A percentile compares a stretch with the other conserved stretches of the same genome.
phyloP scores from a whole-genome alignment of 1,140 invertebrate species.

The Drosophila hydei region DNA sequence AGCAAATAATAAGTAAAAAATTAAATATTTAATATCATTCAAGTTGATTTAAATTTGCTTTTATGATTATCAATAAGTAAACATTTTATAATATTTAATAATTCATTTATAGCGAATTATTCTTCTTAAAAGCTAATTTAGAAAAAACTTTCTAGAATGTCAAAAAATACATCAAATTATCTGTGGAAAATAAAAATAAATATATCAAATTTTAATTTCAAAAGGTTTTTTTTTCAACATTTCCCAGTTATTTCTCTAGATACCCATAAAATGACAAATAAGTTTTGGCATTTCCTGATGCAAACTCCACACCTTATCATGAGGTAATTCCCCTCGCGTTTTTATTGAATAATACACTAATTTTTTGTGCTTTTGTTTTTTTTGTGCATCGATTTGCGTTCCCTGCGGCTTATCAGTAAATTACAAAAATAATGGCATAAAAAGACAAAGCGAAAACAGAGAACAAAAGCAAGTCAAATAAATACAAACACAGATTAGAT shows the following conservation, averaged over 20 bases:
- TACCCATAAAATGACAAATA: conserved; percentile 36
- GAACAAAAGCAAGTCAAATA: conserved; percentile 14
- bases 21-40: too few species aligned
- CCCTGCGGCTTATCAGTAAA: conserved; percentile 53
- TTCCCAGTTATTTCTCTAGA: conserved; percentile 19
- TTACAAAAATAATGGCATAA: conserved; percentile 50
- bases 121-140: too few species aligned
- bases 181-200: too few species aligned
- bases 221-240: neutral
- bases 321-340: conserved; percentile 47
- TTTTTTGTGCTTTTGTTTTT: conserved; percentile 17
- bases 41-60: too few species aligned
- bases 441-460: conserved; percentile 35
- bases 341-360: neutral
- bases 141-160: too few species aligned
- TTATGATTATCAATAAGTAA: neutral
- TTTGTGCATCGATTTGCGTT: conserved; percentile 60
- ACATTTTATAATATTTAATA: neutral
- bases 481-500: conserved; percentile 55
- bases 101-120: too few species aligned
- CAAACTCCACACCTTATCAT: neutral
- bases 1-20: neutral
- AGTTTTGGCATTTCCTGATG: conserved; percentile 52
- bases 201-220: too few species aligned
- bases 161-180: too few species aligned